These are phyloP conservation scores for Xanthia togata DNA, from an alignment of 2,888 invertebrate genomes.

Conservation along the genomic window DNA sequence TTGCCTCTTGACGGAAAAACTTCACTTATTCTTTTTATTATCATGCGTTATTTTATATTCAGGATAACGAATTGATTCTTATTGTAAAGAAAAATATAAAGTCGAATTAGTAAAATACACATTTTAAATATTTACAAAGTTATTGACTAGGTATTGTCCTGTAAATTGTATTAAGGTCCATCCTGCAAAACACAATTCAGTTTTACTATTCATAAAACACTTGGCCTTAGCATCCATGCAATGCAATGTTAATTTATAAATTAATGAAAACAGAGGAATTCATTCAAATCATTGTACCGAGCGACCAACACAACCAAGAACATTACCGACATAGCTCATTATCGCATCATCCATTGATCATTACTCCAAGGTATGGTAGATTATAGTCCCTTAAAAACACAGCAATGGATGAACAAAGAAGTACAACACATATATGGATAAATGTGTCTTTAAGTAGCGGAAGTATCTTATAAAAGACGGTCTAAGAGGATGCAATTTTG, in stretches of 20 bases:
- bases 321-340: neutral
- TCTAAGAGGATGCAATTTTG: slow-evolving; percentile 59
- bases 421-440: slow-evolving; percentile 15
- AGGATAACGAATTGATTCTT: neutral
- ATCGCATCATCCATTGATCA: slow-evolving; percentile 30
- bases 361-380: no score
- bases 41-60: no score
- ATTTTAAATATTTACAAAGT: neutral
- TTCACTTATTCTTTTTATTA: neutral
- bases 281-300: slow-evolving; percentile 40
- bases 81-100: neutral
- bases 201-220: slow-evolving; percentile 4
- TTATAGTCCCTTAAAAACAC: neutral
- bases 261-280: slow-evolving; percentile 55
- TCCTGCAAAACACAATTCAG: neutral
- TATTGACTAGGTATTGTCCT: neutral
- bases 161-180: neutral
- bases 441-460: slow-evolving; percentile 44
- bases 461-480: slow-evolving; percentile 60
- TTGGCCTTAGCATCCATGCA: slow-evolving; percentile 11
- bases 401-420: slow-evolving; percentile 38
- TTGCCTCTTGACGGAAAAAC: neutral
- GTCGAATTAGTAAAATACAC: neutral
- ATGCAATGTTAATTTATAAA: slow-evolving; percentile 40
- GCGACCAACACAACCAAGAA: neutral